Base-by-base conservation (phyloP, 2,888 invertebrate species). In the Parnassius mnemosyne region DNA sequence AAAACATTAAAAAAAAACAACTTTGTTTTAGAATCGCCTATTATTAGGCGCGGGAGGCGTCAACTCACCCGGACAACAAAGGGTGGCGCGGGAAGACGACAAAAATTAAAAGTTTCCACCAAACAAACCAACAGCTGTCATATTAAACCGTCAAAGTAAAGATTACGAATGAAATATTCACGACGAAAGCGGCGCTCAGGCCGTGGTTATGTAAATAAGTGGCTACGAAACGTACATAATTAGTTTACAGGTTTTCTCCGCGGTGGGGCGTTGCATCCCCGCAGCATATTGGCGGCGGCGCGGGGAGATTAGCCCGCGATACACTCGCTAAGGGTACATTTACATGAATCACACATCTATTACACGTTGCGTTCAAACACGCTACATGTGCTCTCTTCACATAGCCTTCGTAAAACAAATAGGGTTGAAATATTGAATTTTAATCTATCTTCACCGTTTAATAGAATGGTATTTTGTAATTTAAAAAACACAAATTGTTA, bases 91-190 rank as follows among this genome's bases (percentile, higher is more conserved):
- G 76, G 81, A 84, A 85, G 83, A 86, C 76, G 83, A 83, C 81
- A 80, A 83, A 87, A 90, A 91, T 91, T 91, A 90, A 91, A 90
- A 90, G 89, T 89, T 89, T 88, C 83, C 85, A 79, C 81, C 82
- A 85, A 88, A 90, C 85, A 88, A 85, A 89, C 86, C 84, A 86
- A 85, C 91, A 89, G 87, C 89, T 90, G 89, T 89, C 90, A 89
- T 88, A 89, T 89, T 87, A 87, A 86, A 89, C 85, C 86, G 87
- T 88, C 89, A 88, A 86, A 89, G 85, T 88, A 89, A 88, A 88
- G 89, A 89, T 89, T 87, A 88, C 87, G 79, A 88, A 91, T 91
- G 88, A 90, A 91, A 89, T 91, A 91, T 91, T 90, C 87, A 90
- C 90, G 89, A 89, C 89, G 90, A 91, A 90, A 90, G 91, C 89